A percentile compares a stretch with the other conserved stretches of the same genome.
Conservation (phyloP, 1,140 invertebrate species). For the Sesamia nonagrioides region DNA sequence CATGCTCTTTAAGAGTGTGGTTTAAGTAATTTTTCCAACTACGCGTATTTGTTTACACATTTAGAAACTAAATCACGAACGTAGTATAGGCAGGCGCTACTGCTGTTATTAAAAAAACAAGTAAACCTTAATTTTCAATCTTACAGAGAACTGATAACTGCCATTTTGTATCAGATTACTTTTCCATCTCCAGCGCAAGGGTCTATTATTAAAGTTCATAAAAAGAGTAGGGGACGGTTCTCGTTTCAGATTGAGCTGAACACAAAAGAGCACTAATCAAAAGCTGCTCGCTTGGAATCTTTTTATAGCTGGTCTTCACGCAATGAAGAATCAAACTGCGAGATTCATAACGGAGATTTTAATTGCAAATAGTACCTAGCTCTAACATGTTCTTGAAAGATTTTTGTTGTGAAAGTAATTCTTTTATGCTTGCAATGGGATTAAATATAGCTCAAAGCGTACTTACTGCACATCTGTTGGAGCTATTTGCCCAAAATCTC, state of each 20-base stretch:
- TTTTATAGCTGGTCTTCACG: constrained; percentile 3
- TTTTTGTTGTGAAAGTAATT: not conserved
- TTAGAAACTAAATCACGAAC: too few relatives aligned
- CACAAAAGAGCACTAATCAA: constrained; percentile 50
- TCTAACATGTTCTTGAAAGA: not conserved
- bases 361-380: not conserved
- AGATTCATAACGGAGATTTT: constrained; percentile 22
- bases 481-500: too few relatives aligned
- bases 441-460: too few relatives aligned
- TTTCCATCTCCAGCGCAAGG: not conserved
- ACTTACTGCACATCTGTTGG: too few relatives aligned
- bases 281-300: constrained; percentile 36
- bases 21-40: too few relatives aligned
- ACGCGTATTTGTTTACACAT: too few relatives aligned
- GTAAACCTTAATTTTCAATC: constrained; percentile 9
- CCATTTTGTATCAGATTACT: not conserved
- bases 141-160: not conserved
- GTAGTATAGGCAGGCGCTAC: too few relatives aligned
- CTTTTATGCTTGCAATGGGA: not conserved
- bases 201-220: constrained; percentile 19
- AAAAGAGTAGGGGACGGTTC: not conserved
- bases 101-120: not conserved
- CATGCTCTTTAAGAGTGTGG: too few relatives aligned
- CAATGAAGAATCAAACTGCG: not conserved
- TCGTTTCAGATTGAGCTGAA: constrained; percentile 33